phyloP scores from a whole-genome alignment of 2,113 vertebrate genomes.

The Sakesphorus luctuosus region DNA sequence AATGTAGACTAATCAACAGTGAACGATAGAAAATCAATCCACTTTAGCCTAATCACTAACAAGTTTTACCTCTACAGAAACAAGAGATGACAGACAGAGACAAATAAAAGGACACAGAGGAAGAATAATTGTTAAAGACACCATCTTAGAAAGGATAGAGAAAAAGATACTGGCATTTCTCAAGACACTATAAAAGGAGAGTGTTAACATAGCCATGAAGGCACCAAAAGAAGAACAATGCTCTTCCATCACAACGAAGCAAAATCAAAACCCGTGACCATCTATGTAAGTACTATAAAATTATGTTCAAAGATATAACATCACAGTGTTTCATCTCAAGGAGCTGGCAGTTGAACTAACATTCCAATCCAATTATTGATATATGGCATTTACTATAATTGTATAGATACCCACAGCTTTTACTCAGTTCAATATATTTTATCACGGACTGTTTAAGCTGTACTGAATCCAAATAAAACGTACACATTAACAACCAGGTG shows the following conservation, averaged over 20 bases:
- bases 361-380: background rate
- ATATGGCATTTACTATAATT: background rate
- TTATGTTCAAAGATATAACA: background rate
- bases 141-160: background rate
- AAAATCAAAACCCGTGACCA: background rate
- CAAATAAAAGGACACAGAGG: background rate
- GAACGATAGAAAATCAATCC: background rate
- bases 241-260: background rate
- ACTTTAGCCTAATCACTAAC: background rate
- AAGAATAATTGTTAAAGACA: background rate
- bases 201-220: background rate
- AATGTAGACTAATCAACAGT: background rate
- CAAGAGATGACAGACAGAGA: background rate
- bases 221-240: background rate
- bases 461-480: slow-evolving; percentile 7
- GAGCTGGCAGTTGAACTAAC: background rate
- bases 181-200: background rate
- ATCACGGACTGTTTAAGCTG: background rate
- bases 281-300: background rate
- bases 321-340: background rate
- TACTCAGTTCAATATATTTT: slow-evolving; percentile 2
- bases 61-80: background rate
- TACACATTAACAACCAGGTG: background rate
- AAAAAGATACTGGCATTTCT: background rate
- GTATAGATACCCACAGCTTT: background rate